Evolutionary conservation across 2,113 vertebrate genomes (phyloP), one percentile per base, ranked within the genome.

Genomic region (Terrapene triunguis): DNA sequence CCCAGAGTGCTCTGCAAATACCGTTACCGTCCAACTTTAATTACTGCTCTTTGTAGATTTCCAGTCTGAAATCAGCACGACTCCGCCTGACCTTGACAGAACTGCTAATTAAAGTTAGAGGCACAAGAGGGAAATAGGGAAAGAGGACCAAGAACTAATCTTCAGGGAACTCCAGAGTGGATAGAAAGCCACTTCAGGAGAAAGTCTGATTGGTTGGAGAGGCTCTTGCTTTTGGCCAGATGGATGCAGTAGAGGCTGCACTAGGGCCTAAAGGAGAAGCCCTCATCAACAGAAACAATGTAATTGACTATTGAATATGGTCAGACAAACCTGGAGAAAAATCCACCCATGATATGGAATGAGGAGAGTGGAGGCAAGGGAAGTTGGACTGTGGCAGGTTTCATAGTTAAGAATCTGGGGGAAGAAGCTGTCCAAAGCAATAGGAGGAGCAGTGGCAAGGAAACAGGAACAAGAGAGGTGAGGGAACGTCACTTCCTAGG

Each of bases 61-160:
- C 90, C 88, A 83, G 91, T 92, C 92, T 97, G 93, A 51, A 89
- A 87, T 88, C 32, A 2, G 85, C 78, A 10, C 1, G n/a, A 74
- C 51, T 86, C 91, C 55, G 62, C 93, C 89, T 86, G 96, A 97
- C 97, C 96, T 97, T 93, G 95, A 88, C 0, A 22, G 88, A 93
- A 94, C 85, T 92, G 92, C 74, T 96, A 95, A 97, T 96, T 96
- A 94, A 88, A 89, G 91, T 85, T 88, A 84, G 54, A 88, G 85
- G 90, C 6, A 0, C 76, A 82, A 59, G 59, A 4, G 80, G 55
- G 82, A 69, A 44, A 72, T 72, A 72, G 65, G 32, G 62, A 65
- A 65, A n/a, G 62, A 62, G 27, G 19, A 38, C 35, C 65, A 72
- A 72, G 65, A 72, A 22, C 65, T 72, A 72, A 72, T 72, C 65